Evolutionary conservation across 2,797 vertebrate species (phyloP), one percentile per base, ranked within the genome.

Genomic region (Microchirus variegatus): DNA sequence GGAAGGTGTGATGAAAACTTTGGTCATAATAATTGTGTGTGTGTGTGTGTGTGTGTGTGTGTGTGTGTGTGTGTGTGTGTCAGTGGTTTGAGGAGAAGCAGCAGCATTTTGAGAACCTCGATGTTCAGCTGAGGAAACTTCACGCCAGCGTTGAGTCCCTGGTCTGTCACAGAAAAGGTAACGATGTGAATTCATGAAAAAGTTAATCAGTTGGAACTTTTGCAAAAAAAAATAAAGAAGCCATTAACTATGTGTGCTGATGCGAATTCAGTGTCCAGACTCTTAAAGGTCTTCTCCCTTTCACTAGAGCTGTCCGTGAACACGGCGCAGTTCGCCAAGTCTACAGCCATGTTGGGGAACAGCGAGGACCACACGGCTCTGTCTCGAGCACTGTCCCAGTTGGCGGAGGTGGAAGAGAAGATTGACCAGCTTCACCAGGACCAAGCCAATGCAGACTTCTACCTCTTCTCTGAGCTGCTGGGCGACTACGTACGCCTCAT

Each of bases 21-120:
- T 31, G 12, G 15, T 41, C 2, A 41, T 13, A 41, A 13, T 41
- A 14, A 41, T 4, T 4, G 13, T 13, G 3, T 5, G 4, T 57
- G 40, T 59, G 26, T 58, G 36, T 47, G 14, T 3, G 14, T 11
- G 2, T 2, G 3, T 56, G 40, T 59, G 26, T 58, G 36, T 47
- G 14, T 63, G 37, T 73, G 18, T 75, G 50, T 75, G 7, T 78
- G 37, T 75, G 22, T 81, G 50, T 63, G 41, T 67, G 0, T 54
- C 86, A 99, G 97, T 98, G 97, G 96, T 98, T 98, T 85, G 97
- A 98, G 90, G 97, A 98, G 94, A 98, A 98, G 75, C 96, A 98
- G 87, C 95, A 98, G 86, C 96, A 98, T 68, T 99, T 99, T 94
- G 97, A 99, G 87, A 98, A 98, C 81, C 91, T 99, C 81, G 97